These are phyloP conservation scores for Monopis laevigella DNA, from an alignment of 2,888 invertebrate species.

Conservation along the genomic window DNA sequence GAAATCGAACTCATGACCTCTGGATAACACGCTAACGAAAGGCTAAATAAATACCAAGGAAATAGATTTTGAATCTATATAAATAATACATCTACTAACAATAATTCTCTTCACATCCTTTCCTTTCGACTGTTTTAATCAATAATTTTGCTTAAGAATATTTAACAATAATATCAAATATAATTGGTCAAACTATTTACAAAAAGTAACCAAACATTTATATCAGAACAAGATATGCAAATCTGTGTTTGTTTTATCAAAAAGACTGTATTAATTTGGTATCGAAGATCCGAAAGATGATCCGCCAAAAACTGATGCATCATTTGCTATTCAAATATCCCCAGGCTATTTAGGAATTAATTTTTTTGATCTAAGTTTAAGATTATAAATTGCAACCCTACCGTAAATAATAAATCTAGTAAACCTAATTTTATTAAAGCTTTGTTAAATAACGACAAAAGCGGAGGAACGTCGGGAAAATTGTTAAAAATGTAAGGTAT, in stretches of 20 bases:
- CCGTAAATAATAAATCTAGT: no score
- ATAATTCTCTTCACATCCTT: no score
- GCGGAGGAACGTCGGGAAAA: no score
- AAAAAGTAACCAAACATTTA: slow-evolving; percentile 16
- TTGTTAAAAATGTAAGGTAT: not conserved
- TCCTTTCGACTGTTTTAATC: no score
- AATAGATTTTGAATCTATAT: no score
- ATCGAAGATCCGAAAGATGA: slow-evolving; percentile 46
- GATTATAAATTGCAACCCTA: slow-evolving; percentile 6
- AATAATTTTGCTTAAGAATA: no score
- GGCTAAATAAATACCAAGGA: no score
- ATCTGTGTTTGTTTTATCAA: slow-evolving; percentile 58
- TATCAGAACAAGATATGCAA: slow-evolving; percentile 54
- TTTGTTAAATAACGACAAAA: no score
- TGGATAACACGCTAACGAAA: no score
- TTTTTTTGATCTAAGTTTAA: not conserved
- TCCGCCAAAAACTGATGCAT: slow-evolving; percentile 46
- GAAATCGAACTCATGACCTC: no score
- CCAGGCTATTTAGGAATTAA: slow-evolving; percentile 23
- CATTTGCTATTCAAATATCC: slow-evolving; percentile 61
- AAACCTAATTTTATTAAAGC: no score
- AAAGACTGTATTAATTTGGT: slow-evolving; percentile 46
- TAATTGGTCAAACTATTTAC: not conserved
- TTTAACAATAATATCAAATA: slow-evolving; percentile 35
- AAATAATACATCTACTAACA: no score